A percentile compares a stretch with the other conserved stretches of the same genome.
Conservation (phyloP, 2,113 vertebrate genomes). For the Mesitornis unicolor region DNA sequence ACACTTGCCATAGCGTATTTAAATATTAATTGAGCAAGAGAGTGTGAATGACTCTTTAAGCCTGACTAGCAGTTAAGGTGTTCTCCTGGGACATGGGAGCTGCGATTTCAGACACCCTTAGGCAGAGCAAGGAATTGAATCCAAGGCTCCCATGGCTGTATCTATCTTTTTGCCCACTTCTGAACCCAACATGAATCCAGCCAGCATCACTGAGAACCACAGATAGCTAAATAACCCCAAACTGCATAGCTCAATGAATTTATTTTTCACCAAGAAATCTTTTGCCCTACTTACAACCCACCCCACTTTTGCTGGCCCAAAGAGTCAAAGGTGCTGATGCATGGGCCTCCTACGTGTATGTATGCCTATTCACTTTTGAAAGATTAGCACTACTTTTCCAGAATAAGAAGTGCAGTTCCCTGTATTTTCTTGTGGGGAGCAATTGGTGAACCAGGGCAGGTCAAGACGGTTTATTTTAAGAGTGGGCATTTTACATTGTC, state of each 20-base stretch:
- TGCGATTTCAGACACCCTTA: conserved; percentile 13
- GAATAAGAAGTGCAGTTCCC: not conserved
- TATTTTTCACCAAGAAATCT: not conserved
- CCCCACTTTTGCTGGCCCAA: not conserved
- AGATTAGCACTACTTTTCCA: not conserved
- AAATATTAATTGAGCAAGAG: conserved; percentile 68
- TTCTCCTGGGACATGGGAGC: conserved; percentile 42
- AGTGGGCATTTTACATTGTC: not conserved
- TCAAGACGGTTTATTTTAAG: not conserved
- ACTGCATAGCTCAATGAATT: not conserved
- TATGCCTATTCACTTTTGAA: not conserved
- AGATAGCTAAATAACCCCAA: not conserved
- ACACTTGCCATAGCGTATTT: conserved; percentile 54
- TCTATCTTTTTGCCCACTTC: not conserved
- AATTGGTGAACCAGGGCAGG: not conserved
- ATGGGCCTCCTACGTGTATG: not conserved
- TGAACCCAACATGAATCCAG: not conserved
- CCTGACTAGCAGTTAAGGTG: conserved; percentile 43
- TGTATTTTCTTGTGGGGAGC: not conserved
- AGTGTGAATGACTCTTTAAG: conserved; percentile 62
- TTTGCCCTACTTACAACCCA: not conserved
- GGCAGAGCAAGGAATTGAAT: conserved; percentile 35
- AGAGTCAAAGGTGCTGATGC: not conserved
- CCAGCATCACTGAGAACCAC: not conserved
- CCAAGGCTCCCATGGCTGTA: not conserved